Conservation (phyloP, 2,888 invertebrate genomes). For the Campaea margaritaria region DNA sequence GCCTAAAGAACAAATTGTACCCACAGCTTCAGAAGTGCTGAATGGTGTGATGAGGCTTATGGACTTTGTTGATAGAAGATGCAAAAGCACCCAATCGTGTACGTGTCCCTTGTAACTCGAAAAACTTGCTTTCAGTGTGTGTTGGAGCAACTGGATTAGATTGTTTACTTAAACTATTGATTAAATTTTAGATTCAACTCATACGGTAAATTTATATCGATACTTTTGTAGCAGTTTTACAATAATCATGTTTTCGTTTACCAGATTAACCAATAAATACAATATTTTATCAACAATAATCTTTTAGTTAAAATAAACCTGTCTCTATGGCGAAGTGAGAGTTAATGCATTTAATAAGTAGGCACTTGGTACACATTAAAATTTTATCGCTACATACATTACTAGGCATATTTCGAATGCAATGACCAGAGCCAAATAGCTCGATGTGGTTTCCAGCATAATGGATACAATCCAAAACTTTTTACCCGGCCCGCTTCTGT, state of each 20-base stretch:
- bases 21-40: conserved; percentile 61
- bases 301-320: conserved; percentile 32
- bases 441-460: conserved; percentile 70
- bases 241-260: too few species aligned
- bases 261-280: conserved; percentile 1
- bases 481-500: conserved; percentile 55
- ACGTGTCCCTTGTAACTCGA: conserved; percentile 42
- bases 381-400: conserved; percentile 55
- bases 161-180: too few species aligned
- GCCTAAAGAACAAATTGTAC: conserved; percentile 70
- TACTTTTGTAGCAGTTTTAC: not conserved
- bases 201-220: too few species aligned
- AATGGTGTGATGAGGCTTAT: conserved; percentile 65
- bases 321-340: conserved; percentile 29
- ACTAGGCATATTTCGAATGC: conserved; percentile 55
- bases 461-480: conserved; percentile 78
- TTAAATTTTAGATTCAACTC: too few species aligned
- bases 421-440: conserved; percentile 68
- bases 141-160: too few species aligned
- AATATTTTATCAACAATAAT: conserved; percentile 11
- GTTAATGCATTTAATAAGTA: conserved; percentile 45
- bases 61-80: conserved; percentile 64
- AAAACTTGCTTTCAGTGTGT: too few species aligned
- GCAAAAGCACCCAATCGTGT: conserved; percentile 47
- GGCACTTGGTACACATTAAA: conserved; percentile 46